Evolutionary conservation across 2,113 vertebrate species (phyloP), one percentile per base, ranked within the genome.

Genomic region (Pachyramphus minor): DNA sequence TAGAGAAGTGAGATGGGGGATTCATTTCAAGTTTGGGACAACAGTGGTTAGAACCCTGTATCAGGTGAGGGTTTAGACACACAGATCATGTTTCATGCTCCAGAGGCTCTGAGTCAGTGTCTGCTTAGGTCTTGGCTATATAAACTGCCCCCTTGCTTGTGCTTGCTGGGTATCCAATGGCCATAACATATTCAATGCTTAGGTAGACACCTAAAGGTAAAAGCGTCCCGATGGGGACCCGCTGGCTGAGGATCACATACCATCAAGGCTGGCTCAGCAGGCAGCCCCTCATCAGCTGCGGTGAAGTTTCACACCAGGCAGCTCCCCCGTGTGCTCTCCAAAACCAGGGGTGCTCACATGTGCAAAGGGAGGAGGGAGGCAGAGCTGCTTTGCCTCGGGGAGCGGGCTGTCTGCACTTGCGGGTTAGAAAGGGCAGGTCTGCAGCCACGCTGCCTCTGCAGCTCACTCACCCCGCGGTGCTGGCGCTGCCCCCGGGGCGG

Each of bases 171-270:
- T 55, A 44, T 39, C 37, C 30, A 21, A 30, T 2, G 7, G 39
- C 14, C 10, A 12, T 20, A 21, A 74, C 0, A 0, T 22, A 16
- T 27, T 85, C 35, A 62, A 49, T 30, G 33, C 25, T 87, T 25
- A 37, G 52, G 53, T 12, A 30, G 60, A 42, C 19, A 39, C 3
- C 24, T 75, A 42, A 53, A 64, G 45, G 31, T 53, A 37, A 42
- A 42, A 7, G 14, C 53, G 44, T 42, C 44, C 31, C 4, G 2
- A 5, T 19, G 0, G 0, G 44, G 5, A 75, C 8, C 6, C 6
- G 2, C 31, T 37, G 50, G 16, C 84, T 71, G 68, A 80, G n/a
- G 39, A 0, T 42, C 24, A 4, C 41, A 67, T 23, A 35, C 72
- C 35, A 37, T 28, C 33, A 5, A 28, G 50, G 31, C n/a, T 39